A percentile compares a stretch with the other conserved stretches of the same genome.
phyloP scores from a whole-genome alignment of 1,140 invertebrate species.

The Augochlora pura region DNA sequence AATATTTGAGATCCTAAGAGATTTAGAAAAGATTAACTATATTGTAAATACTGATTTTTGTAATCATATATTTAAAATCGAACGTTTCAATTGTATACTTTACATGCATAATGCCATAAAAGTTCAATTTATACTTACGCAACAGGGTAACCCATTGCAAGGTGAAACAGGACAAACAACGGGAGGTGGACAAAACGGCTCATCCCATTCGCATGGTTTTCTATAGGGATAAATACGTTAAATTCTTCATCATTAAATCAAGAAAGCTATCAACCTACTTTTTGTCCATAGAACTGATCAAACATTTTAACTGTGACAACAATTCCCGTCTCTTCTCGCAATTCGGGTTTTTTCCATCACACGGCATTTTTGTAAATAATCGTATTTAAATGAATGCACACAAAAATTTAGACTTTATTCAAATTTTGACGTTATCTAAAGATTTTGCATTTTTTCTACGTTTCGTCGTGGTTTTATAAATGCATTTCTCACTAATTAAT shows the following conservation, averaged over 20 bases:
- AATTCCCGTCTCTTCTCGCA: conserved; percentile 71
- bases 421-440: background rate
- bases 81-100: background rate
- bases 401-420: conserved; percentile 29
- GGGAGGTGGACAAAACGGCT: conserved; percentile 61
- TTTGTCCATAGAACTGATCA: conserved; percentile 74
- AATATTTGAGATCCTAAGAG: too few species aligned
- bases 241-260: conserved; percentile 6
- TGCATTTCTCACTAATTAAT: conserved; percentile 35
- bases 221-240: conserved; percentile 50
- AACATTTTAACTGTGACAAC: conserved; percentile 72
- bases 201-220: conserved; percentile 78
- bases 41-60: too few species aligned
- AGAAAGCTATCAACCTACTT: conserved; percentile 60
- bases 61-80: too few species aligned
- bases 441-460: conserved; percentile 25
- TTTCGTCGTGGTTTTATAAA: conserved; percentile 11
- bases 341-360: conserved; percentile 73
- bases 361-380: conserved; percentile 68
- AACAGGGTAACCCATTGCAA: conserved; percentile 42
- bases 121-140: conserved; percentile 58
- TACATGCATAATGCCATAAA: background rate
- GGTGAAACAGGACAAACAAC: conserved; percentile 42
- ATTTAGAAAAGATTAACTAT: too few species aligned
- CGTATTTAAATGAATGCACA: conserved; percentile 9